phyloP scores from a whole-genome alignment of 2,888 invertebrate genomes.

The Cryptocephalus moraei region DNA sequence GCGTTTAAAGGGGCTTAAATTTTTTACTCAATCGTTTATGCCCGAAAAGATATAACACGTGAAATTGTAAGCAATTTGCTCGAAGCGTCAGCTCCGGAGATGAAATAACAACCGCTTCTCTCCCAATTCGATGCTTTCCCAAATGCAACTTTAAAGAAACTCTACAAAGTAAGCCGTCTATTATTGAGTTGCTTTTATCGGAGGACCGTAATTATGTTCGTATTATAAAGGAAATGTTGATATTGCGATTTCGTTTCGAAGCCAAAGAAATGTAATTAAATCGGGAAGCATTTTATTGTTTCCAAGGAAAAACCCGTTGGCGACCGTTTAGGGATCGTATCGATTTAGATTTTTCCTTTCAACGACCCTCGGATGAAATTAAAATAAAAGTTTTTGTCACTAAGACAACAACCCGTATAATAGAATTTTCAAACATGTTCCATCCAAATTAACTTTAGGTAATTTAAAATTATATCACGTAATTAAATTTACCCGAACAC shows the following conservation, averaged over 20 bases:
- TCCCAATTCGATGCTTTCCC: conserved; percentile 3
- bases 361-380: too few species aligned
- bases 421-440: too few species aligned
- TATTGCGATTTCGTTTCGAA: conserved; percentile 7
- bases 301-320: conserved; percentile 1
- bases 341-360: too few species aligned
- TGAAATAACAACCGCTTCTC: conserved; percentile 7
- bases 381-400: too few species aligned
- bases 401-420: too few species aligned
- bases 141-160: conserved; percentile 9
- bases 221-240: conserved; percentile 10
- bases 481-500: too few species aligned
- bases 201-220: conserved; percentile 11
- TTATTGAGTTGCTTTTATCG: conserved; percentile 11
- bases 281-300: conserved; percentile 1
- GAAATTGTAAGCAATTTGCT: not conserved
- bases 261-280: conserved; percentile 10
- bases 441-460: too few species aligned
- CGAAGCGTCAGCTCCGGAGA: not conserved
- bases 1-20: too few species aligned
- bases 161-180: conserved; percentile 11
- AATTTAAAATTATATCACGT: too few species aligned
- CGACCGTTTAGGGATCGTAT: too few species aligned
- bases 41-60: not conserved
- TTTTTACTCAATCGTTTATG: too few species aligned